Evolutionary conservation across 1,140 invertebrate genomes (phyloP).

Genomic region (Drosophila seguyi): DNA sequence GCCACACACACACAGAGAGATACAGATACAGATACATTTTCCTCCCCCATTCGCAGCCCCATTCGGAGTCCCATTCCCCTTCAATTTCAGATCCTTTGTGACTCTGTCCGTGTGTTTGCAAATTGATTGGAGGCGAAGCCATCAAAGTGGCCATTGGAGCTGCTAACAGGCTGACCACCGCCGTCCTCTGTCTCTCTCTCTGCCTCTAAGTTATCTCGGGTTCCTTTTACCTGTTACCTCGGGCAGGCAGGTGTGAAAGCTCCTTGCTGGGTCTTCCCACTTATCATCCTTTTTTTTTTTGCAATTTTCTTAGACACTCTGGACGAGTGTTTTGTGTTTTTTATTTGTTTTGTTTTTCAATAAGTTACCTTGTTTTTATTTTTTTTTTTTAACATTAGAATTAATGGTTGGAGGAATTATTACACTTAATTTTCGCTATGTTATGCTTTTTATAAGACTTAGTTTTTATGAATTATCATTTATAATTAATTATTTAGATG

Average conservation of each 20-base stretch:
- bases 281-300: conserved; percentile 10
- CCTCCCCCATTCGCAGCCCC: not conserved
- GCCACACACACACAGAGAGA: conserved; percentile 5
- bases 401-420: conserved; percentile 52
- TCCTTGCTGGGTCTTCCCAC: conserved; percentile 48
- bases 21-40: conserved; percentile 22
- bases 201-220: not conserved
- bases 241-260: conserved; percentile 48
- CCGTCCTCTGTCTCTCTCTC: not conserved
- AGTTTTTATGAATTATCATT: conserved; percentile 24
- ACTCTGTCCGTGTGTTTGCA: conserved; percentile 19
- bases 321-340: conserved; percentile 51
- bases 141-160: conserved; percentile 47
- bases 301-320: conserved; percentile 55
- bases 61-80: not conserved
- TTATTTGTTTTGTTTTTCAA: conserved; percentile 61
- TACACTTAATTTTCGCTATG: conserved; percentile 48
- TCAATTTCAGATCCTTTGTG: conserved; percentile 29
- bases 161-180: conserved; percentile 46
- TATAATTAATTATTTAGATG: conserved; percentile 28
- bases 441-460: conserved; percentile 17
- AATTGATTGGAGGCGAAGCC: conserved; percentile 52
- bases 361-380: conserved; percentile 53
- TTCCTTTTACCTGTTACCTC: conserved; percentile 11
- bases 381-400: conserved; percentile 67